Conservation (phyloP, 2,888 invertebrate species). For the Sinhomidia bicolor region DNA sequence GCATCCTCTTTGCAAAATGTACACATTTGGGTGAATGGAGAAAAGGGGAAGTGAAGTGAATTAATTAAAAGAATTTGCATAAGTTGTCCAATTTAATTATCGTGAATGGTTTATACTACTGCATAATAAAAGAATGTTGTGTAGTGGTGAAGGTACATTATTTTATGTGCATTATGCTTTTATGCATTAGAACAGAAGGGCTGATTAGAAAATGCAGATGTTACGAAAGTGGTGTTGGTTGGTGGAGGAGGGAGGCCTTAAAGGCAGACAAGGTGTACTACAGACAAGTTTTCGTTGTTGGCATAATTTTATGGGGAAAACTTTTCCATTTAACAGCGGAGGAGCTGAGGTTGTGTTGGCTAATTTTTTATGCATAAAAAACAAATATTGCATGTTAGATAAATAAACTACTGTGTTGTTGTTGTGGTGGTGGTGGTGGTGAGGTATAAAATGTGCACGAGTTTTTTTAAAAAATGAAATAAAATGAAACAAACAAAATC, state of each 20-base stretch:
- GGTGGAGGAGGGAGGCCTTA: not conserved
- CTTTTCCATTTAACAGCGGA: not conserved
- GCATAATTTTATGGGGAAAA: not conserved
- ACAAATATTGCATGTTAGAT: not conserved
- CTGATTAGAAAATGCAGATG: constrained; percentile 23
- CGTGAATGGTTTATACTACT: constrained; percentile 21
- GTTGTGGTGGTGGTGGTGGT: not conserved
- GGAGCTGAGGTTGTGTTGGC: not conserved
- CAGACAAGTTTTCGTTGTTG: too few relatives aligned
- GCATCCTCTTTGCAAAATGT: constrained; percentile 25
- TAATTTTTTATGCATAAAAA: not conserved
- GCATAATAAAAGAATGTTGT: not conserved
- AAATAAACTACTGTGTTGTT: too few relatives aligned
- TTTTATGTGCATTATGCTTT: not conserved
- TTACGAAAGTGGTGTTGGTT: not conserved
- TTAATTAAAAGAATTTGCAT: constrained; percentile 78
- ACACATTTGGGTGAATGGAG: not conserved
- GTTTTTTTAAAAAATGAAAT: constrained; percentile 7
- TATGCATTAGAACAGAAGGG: not conserved
- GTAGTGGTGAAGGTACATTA: not conserved
- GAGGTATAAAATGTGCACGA: not conserved
- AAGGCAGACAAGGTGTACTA: not conserved
- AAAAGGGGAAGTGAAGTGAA: constrained; percentile 59
- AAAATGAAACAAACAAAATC: constrained; percentile 16
- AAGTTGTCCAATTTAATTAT: constrained; percentile 69